Evolutionary conservation across 2,888 invertebrate species (phyloP).

Genomic region (Listrodromus nycthemerus): DNA sequence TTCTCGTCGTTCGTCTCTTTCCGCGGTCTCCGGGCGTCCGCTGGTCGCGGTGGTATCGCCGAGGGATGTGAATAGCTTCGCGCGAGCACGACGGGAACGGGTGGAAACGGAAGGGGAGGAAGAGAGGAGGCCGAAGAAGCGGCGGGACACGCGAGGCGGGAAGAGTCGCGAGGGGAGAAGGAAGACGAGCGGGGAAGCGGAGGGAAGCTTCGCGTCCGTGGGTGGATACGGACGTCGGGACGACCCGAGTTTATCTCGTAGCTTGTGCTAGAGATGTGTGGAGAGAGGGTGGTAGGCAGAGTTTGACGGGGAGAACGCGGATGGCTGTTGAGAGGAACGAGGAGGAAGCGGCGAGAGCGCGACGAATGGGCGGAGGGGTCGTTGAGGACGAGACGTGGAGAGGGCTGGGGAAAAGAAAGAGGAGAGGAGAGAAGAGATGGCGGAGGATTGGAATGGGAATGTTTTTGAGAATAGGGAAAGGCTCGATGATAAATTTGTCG

Average conservation of each 20-base stretch:
- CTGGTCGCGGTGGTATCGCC: conserved; percentile 7
- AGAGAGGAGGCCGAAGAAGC: conserved; percentile 41
- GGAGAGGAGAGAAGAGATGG: conserved; percentile 67
- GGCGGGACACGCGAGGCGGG: conserved; percentile 41
- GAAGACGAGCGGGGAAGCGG: conserved; percentile 26
- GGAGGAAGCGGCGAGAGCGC: conserved; percentile 9
- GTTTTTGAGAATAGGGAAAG: no score
- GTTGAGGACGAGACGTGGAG: conserved; percentile 55
- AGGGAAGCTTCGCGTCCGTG: conserved; percentile 54
- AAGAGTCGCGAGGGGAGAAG: conserved; percentile 16
- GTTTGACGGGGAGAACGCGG: conserved; percentile 45
- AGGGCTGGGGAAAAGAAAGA: conserved; percentile 65
- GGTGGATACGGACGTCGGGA: conserved; percentile 48
- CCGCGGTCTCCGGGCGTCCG: neutral
- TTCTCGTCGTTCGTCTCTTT: conserved; percentile 53
- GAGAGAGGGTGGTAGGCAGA: conserved; percentile 50
- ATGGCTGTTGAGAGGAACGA: conserved; percentile 4
- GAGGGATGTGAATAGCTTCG: conserved; percentile 41
- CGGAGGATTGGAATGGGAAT: conserved; percentile 66
- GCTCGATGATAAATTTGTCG: conserved; percentile 48
- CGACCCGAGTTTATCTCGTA: conserved; percentile 21
- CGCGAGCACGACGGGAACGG: conserved; percentile 38
- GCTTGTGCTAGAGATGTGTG: conserved; percentile 1
- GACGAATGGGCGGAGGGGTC: conserved; percentile 45
- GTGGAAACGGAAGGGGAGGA: conserved; percentile 47